Evolutionary conservation across 30 jellyfish, hydroid and myxozoan species (phyloP).

Genomic region (Chrysaora quinquecirrha): DNA sequence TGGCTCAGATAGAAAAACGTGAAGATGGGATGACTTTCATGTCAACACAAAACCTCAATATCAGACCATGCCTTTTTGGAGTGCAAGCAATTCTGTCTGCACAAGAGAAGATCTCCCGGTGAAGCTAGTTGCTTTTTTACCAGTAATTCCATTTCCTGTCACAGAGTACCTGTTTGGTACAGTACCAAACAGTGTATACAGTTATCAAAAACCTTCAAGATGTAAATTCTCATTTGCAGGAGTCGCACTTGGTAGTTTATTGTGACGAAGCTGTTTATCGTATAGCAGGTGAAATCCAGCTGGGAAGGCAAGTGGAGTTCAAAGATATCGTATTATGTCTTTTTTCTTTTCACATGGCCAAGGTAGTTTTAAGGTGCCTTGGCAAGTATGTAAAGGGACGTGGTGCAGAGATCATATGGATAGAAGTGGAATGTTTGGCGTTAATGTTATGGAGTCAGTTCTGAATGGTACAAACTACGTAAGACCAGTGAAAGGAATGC

Average conservation of each 20-base stretch:
- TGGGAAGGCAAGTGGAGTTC: conserved; percentile 14
- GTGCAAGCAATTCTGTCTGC: conserved; percentile 28
- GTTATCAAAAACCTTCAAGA: conserved; percentile 47
- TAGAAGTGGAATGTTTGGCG: conserved; percentile 28
- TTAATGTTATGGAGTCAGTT: conserved; percentile 23
- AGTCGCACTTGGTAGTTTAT: conserved; percentile 9
- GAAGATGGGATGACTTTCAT: conserved; percentile 23
- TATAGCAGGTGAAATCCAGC: conserved; percentile 29
- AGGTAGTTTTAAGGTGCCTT: conserved; percentile 19
- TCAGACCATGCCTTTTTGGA: conserved; percentile 26
- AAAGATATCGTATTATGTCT: conserved; percentile 23
- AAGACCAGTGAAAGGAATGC: conserved; percentile 42
- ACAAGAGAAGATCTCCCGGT: conserved; percentile 9
- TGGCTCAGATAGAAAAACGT: conserved; percentile 7
- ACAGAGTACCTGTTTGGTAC: no score
- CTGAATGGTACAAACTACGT: conserved; percentile 47
- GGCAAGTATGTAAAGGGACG: conserved; percentile 32
- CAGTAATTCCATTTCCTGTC: conserved; percentile 49
- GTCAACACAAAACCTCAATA: conserved; percentile 15
- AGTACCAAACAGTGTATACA: conserved; percentile 45
- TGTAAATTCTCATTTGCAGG: conserved; percentile 16
- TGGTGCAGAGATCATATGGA: conserved; percentile 25
- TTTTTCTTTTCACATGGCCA: conserved; percentile 34
- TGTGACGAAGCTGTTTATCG: conserved; percentile 45
- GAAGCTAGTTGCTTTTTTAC: conserved; percentile 18